Base-by-base conservation (phyloP, 2,888 invertebrate genomes). In the Pheosia tremula region DNA sequence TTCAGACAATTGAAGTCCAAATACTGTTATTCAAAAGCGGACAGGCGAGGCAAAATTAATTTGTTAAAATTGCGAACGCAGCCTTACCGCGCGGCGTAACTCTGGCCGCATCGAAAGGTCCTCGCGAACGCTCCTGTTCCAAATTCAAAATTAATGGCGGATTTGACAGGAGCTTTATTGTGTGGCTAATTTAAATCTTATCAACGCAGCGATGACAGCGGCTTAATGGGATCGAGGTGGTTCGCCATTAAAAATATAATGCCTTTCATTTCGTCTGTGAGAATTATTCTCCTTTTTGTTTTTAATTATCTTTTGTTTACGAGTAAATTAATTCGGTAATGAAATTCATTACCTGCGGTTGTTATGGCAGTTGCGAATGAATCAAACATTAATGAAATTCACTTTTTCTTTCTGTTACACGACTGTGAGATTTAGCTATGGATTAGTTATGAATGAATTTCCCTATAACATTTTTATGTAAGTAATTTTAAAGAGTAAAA, bases 141-240 rank as follows among this genome's bases (percentile, higher is more conserved):
- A 87, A 90, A 89, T 89, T 89, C 87, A 78, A 90, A 89, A 93
- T 92, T 93, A 93, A 93, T 93, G 91, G 92, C 91, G 89, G 83
- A 91, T 93, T 93, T 93, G 93, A 93, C 93, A 93, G 93, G 87
- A 89, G 89, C 90, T 83, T 91, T 93, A 93, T 93, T 93, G 90
- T 90, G 87, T 70, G 87, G 86, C 90, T 93, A 93, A 93, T 93
- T 93, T 92, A 91, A 93, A 92, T 92, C 93, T 91, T 93, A 93
- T 93, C 92, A 93, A 87, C 85, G 80, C 73, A 75, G 85, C 90
- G 93, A 92, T 93, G 93, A 93, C 93, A 93, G 93, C 86, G 87
- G 70, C 86, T 86, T 93, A 93, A 93, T 93, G 92, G 93, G 88
- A 90, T 91, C 86, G 84, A 83, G 79, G 81, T 81, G 84, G 81